Evolutionary conservation across 1,140 invertebrate genomes (phyloP).

Genomic region (Propsilocerus akamusi): DNA sequence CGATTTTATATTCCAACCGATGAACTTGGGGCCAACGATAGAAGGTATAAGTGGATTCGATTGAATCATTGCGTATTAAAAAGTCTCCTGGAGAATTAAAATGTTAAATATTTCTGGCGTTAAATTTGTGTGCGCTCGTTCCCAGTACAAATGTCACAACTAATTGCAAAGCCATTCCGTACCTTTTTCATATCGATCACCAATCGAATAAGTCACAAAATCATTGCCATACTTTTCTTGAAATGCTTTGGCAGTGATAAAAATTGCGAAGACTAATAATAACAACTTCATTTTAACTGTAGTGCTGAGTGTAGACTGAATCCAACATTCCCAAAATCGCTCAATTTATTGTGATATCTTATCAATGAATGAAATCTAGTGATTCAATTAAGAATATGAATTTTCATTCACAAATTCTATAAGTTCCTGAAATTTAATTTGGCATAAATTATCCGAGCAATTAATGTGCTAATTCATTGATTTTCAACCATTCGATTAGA

Average conservation of each 20-base stretch:
- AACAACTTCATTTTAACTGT: not conserved
- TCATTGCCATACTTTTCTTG: not conserved
- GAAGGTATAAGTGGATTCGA: not conserved
- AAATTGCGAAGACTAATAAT: not conserved
- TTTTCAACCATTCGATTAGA: too few species aligned
- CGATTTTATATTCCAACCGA: not conserved
- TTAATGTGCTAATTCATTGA: too few species aligned
- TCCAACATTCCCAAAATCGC: not conserved
- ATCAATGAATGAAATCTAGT: not conserved
- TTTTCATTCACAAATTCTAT: too few species aligned
- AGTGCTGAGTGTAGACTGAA: not conserved
- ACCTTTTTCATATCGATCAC: conserved; percentile 1
- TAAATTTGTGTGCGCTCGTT: not conserved
- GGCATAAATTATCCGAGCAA: too few species aligned
- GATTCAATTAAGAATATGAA: too few species aligned
- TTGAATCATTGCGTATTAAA: not conserved
- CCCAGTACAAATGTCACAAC: not conserved
- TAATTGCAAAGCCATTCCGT: not conserved
- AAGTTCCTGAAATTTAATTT: too few species aligned
- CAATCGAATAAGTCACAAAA: conserved; percentile 1
- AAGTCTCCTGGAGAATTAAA: not conserved
- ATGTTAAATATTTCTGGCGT: not conserved
- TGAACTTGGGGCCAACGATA: not conserved
- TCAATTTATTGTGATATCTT: not conserved
- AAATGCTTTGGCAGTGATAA: not conserved